These are phyloP conservation scores for Tragelaphus eurycerus DNA, from an alignment of 2,797 vertebrate genomes.

Conservation along the genomic window DNA sequence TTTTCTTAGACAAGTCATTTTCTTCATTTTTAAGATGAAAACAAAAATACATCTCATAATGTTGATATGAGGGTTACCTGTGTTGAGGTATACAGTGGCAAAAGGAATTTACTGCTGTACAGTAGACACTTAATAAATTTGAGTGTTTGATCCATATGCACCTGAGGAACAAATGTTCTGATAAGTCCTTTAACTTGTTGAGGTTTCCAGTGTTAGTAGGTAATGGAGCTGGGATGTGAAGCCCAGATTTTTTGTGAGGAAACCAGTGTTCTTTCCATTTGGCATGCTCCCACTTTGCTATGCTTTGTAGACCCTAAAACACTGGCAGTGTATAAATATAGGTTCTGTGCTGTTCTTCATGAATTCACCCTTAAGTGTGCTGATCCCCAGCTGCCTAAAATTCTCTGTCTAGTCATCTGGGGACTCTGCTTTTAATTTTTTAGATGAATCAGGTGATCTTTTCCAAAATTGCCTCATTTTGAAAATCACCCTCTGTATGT, in stretches of 20 bases:
- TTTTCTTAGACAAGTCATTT: background rate
- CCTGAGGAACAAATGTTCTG: background rate
- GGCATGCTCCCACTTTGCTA: background rate
- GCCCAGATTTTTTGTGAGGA: background rate
- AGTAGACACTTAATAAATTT: background rate
- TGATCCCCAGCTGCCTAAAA: background rate
- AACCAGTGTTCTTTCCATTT: background rate
- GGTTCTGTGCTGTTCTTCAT: background rate
- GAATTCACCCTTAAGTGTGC: background rate
- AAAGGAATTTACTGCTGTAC: background rate
- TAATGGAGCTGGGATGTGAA: background rate
- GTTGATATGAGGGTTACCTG: background rate
- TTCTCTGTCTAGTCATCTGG: background rate
- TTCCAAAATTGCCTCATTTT: background rate
- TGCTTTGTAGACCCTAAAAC: background rate
- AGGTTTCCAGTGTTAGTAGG: background rate
- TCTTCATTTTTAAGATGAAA: background rate
- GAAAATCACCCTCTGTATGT: background rate
- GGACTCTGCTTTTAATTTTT: background rate
- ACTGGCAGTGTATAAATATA: background rate
- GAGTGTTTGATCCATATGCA: background rate
- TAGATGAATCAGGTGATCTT: background rate
- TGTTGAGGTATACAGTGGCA: background rate
- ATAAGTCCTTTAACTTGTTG: background rate
- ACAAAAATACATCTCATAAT: background rate